These are phyloP conservation scores for Alosa sapidissima DNA, from an alignment of 2,797 vertebrate genomes.

Conservation along the genomic window DNA sequence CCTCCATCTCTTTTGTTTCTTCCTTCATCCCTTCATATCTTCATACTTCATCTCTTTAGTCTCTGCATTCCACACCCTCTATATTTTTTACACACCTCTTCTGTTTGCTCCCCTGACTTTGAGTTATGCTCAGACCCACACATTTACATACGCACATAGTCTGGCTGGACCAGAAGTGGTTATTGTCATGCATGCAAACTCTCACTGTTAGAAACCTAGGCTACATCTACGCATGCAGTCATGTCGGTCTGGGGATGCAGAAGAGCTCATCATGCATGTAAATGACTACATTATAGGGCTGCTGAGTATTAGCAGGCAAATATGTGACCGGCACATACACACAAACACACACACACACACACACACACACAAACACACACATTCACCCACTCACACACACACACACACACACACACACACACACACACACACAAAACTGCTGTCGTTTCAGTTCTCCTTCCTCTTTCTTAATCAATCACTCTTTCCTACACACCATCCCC, in stretches of 20 bases:
- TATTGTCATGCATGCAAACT: constrained; percentile 1
- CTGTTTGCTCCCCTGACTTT: not conserved
- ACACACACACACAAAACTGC: constrained; percentile 5
- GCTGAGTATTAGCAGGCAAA: not conserved
- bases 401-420: not conserved
- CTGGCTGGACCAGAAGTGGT: not conserved
- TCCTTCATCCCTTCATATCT: not conserved
- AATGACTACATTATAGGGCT: not conserved
- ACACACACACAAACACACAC: not conserved
- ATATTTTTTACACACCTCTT: not conserved
- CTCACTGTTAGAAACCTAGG: not conserved
- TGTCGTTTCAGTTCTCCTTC: not conserved
- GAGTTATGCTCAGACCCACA: not conserved
- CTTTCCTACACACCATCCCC: not conserved
- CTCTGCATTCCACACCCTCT: not conserved
- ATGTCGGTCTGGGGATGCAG: not conserved
- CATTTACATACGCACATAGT: not conserved
- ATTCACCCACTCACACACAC: not conserved
- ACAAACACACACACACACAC: constrained; percentile 22
- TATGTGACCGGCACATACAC: not conserved
- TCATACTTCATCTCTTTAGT: not conserved
- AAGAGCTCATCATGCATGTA: not conserved
- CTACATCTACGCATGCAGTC: not conserved
- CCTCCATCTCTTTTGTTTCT: constrained; percentile 44
- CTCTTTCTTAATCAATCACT: not conserved